These are phyloP conservation scores for Echeneis naucrates DNA, from an alignment of 2,797 vertebrate genomes.

Conservation along the genomic window DNA sequence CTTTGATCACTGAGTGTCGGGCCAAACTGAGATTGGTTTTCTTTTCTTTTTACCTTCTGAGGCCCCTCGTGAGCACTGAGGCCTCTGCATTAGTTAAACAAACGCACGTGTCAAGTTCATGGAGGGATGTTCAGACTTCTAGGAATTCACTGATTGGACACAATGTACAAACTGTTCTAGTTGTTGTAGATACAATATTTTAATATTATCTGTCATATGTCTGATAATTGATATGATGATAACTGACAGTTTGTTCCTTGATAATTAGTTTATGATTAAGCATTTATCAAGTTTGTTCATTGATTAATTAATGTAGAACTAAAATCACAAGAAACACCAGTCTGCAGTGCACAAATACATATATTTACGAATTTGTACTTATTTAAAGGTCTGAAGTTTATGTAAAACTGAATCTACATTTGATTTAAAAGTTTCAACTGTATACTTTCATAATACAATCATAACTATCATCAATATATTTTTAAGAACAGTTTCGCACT, in stretches of 20 bases:
- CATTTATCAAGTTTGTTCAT: too few species aligned
- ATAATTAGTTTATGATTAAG: too few species aligned
- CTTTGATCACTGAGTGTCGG: constrained; percentile 70
- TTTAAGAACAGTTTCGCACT: background rate
- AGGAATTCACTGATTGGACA: constrained; percentile 47
- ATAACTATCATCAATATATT: too few species aligned
- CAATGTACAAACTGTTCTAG: constrained; percentile 14
- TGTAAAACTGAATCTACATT: background rate
- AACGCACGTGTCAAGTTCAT: constrained; percentile 14
- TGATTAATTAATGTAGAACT: too few species aligned
- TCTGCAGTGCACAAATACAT: too few species aligned
- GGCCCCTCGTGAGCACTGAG: constrained; percentile 45
- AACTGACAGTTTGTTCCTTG: too few species aligned
- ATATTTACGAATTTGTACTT: too few species aligned
- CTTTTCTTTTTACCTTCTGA: constrained; percentile 56
- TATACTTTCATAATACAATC: too few species aligned
- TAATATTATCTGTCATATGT: background rate
- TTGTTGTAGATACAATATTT: background rate
- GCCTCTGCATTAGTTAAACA: constrained; percentile 39
- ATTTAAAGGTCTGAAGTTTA: background rate
- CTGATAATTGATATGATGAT: too few species aligned
- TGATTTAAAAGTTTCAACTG: background rate
- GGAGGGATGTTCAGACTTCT: constrained; percentile 6
- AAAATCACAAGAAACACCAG: too few species aligned
- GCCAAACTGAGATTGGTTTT: constrained; percentile 54